phyloP scores from a whole-genome alignment of 1,140 invertebrate genomes.

The Saxidomus purpurata region DNA sequence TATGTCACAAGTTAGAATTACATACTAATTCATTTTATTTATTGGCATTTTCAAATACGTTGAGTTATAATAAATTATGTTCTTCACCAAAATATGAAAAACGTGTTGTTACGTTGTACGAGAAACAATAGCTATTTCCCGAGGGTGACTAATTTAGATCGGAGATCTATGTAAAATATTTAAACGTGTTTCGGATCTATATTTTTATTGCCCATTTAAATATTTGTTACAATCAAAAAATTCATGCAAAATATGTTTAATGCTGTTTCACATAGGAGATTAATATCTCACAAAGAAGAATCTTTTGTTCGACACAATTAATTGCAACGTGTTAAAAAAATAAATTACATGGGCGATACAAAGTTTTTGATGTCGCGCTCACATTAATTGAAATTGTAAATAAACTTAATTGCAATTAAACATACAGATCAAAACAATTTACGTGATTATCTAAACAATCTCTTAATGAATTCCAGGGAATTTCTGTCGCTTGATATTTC shows the following conservation, averaged over 20 bases:
- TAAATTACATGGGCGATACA: background rate
- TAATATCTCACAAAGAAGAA: background rate
- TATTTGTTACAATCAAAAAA: conserved; percentile 33
- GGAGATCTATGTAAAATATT: conserved; percentile 41
- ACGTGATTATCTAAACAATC: background rate
- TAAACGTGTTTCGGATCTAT: conserved; percentile 3
- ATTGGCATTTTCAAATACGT: conserved; percentile 39
- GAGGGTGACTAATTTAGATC: background rate
- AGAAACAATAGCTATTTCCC: conserved; percentile 37
- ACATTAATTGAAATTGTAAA: conserved; percentile 26
- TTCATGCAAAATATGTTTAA: conserved; percentile 11
- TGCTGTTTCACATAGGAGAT: conserved; percentile 27
- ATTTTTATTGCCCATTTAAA: conserved; percentile 39
- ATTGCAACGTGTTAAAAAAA: background rate
- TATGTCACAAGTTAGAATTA: conserved; percentile 65
- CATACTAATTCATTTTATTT: conserved; percentile 67
- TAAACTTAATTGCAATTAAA: conserved; percentile 28
- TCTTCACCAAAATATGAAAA: background rate
- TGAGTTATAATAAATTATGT: conserved; percentile 38
- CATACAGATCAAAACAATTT: background rate
- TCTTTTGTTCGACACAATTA: background rate
- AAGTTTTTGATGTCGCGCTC: background rate
- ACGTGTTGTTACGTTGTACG: background rate
- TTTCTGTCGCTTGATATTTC: background rate
- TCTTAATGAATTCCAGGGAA: background rate